Base-by-base conservation (phyloP, 1,140 invertebrate genomes). In the Brachionus plicatilis region DNA sequence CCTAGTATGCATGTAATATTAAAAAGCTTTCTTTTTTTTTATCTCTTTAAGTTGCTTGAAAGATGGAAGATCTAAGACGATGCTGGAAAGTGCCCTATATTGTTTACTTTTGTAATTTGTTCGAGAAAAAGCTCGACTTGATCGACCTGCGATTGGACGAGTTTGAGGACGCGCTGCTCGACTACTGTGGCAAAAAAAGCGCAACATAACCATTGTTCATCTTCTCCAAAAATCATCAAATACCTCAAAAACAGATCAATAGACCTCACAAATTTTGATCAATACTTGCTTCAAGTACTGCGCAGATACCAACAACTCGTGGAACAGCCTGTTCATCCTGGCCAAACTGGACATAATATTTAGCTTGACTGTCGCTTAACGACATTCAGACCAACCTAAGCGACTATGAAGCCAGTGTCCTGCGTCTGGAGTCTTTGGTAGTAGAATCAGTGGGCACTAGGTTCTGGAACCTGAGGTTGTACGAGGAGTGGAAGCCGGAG, bases 61-160 rank as follows among this genome's bases (percentile, higher is more conserved):
- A 72, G 33, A 72, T 72, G 68, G 68, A 76, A 76, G 79, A 82
- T 82, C 33, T 82, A 65, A 82, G 79, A 68, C 20, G 79, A 82
- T 65, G 79, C 53, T 82, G 79, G 79, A 82, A 82, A 45, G 53
- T 82, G 33, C 79, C 79, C 41, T 82, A 82, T 66, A 68, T 82
- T 9, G 79, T 82, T 14, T 82, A 82, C 43, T 82, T 14, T 37
- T 82, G 79, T 29, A 82, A 82, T 47, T 82, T 82, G 45, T 82
- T 82, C 53, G 79, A 82, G 29, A 37, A 68, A 43, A 82, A 82
- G 43, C 33, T 82, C 7, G 79, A 82, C 37, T 37, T 82, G 41
- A 68, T 82, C 17, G 79, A 82, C 24, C 17, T 82, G n/a, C 29
- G 79, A 65, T 56, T 82, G 1, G 79, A 82, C 53, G 79, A 82